Conservation (phyloP, 2,113 vertebrate species). For the Astur gentilis region DNA sequence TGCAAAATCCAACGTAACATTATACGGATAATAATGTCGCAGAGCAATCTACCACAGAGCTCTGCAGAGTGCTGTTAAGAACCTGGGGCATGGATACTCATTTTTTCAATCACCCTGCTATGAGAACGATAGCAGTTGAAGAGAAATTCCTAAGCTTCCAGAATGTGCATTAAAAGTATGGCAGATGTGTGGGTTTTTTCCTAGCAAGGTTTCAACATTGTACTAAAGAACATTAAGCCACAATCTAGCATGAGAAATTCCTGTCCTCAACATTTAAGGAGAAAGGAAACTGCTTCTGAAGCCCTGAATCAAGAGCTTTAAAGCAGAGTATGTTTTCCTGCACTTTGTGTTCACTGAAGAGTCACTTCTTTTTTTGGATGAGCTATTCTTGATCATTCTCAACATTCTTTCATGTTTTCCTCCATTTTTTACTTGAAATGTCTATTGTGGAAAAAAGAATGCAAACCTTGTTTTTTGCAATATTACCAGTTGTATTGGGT, state of each 20-base stretch:
- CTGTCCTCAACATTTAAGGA: background rate
- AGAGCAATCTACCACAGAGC: background rate
- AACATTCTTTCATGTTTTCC: background rate
- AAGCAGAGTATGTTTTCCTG: background rate
- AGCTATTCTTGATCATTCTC: background rate
- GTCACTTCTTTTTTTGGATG: background rate
- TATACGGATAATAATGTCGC: background rate
- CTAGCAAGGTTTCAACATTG: background rate
- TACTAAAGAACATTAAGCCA: background rate
- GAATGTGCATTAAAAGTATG: background rate
- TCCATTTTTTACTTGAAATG: background rate
- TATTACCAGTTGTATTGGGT: background rate
- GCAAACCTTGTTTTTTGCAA: background rate
- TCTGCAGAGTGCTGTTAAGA: background rate
- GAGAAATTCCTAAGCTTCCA: background rate
- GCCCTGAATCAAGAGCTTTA: background rate
- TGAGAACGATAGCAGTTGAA: background rate
- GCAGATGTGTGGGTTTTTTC: background rate
- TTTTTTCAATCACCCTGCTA: background rate
- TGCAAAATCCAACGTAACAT: constrained; percentile 24
- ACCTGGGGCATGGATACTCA: background rate
- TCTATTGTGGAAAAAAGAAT: background rate
- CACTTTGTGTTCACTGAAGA: background rate
- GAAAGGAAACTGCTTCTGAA: background rate
- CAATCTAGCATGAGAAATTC: background rate